Evolutionary conservation across 2,888 invertebrate species (phyloP), one percentile per base, ranked within the genome.

Genomic region (Lasioglossum marginatum): DNA sequence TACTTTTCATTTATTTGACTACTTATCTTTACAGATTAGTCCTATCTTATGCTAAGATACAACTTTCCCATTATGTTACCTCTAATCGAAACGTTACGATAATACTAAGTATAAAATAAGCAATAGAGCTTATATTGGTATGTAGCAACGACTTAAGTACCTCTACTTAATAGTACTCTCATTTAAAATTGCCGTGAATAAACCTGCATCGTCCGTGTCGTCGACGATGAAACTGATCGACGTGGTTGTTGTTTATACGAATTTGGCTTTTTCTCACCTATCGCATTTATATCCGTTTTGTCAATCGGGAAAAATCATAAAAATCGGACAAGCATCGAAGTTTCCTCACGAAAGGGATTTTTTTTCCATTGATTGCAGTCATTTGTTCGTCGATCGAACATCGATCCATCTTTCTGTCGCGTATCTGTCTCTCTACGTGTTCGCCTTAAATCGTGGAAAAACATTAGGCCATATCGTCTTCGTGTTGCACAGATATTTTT

Each of bases 21-120:
- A 94, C 92, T 94, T 93, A 93, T 94, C 93, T 94, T 95, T 95
- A 95, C 94, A 95, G 93, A 94, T 94, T 95, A 94, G 87, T 94
- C 94, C 94, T 94, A 95, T 92, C 93, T 94, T 94, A 94, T 87
- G 89, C 93, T 94, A 94, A 92, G 92, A 94, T 95, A 95, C 94
- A 95, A 93, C 94, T 94, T 94, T 93, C 93, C 93, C 93, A 94
- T 94, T 94, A 95, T 93, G 87, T 94, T 93, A 92, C 90, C 92
- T 92, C 94, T 94, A 94, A 91, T 92, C 92, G 92, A 93, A 93
- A 93, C 92, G 87, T 93, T 93, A 93, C 89, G 92, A 91, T 91
- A 92, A 93, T 93, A 93, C 94, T 95, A 95, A 95, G 94, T 95
- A 95, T 94, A 95, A 95, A 95, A 95, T 95, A 95, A 95, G 94